phyloP scores from a whole-genome alignment of 1,140 invertebrate species.

The Leptopilina boulardi region DNA sequence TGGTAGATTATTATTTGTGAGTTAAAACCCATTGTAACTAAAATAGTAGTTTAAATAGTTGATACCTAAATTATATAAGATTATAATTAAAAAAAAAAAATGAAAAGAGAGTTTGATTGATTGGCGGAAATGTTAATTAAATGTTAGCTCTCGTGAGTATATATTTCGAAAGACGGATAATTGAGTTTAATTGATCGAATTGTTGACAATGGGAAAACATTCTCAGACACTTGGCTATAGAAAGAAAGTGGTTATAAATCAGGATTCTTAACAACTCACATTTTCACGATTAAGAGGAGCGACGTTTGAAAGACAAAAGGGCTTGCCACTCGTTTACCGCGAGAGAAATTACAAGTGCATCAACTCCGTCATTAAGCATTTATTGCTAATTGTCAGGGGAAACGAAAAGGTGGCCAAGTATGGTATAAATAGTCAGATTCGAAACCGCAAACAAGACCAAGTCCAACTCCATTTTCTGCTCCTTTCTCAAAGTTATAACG shows the following conservation, averaged over 20 bases:
- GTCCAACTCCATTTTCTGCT: background rate
- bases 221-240: conserved; percentile 6
- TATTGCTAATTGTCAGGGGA: conserved; percentile 16
- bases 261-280: background rate
- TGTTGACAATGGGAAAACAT: conserved; percentile 8
- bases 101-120: background rate
- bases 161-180: background rate
- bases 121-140: background rate
- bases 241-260: conserved; percentile 25
- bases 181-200: conserved; percentile 20
- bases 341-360: conserved; percentile 2
- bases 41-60: no score
- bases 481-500: background rate
- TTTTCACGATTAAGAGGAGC: conserved; percentile 4
- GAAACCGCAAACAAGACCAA: background rate
- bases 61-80: no score
- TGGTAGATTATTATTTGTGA: no score
- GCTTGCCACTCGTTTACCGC: background rate
- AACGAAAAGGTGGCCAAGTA: background rate
- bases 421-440: background rate
- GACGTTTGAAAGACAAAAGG: conserved; percentile 25
- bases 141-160: background rate
- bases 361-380: background rate
- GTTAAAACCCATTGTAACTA: no score
- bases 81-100: background rate